Percentiles rank a stretch among this genome's conserved stretches.
Evolutionary conservation across 2,797 vertebrate genomes (phyloP).

Genomic region (Gorsachius magnificus): DNA sequence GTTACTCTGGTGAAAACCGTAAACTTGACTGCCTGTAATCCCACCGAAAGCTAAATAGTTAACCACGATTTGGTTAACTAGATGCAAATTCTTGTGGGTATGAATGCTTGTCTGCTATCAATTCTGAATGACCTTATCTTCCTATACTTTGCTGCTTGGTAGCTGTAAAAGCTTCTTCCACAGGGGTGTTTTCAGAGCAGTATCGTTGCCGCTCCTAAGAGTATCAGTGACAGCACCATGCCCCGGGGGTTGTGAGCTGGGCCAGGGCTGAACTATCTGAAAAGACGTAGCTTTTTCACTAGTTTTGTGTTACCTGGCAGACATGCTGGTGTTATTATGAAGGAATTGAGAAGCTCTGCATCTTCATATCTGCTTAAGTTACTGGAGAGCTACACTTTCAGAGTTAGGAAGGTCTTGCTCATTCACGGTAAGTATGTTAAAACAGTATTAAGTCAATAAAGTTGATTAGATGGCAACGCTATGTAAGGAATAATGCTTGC

Average conservation of each 20-base stretch:
- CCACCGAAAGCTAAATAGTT: neutral
- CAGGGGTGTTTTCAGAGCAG: neutral
- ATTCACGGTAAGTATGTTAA: neutral
- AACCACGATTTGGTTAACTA: neutral
- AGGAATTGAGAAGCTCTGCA: neutral
- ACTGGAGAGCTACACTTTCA: neutral
- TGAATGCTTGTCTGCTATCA: neutral
- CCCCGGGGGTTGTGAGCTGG: neutral
- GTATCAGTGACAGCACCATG: neutral
- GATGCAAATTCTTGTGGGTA: neutral
- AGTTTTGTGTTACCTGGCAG: neutral
- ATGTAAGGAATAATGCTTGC: neutral
- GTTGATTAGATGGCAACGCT: neutral
- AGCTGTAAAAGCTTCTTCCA: neutral
- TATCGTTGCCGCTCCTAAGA: neutral
- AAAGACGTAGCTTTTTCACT: neutral
- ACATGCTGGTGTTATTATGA: neutral
- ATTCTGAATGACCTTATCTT: neutral
- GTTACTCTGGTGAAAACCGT: neutral
- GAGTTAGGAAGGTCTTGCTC: neutral
- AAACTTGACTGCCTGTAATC: neutral
- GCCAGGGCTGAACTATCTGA: neutral
- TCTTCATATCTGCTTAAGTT: neutral
- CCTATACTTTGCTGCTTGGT: neutral
- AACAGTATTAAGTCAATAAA: neutral